Base-by-base conservation (phyloP, 2,797 vertebrate species). In the Hydrolagus colliei region DNA sequence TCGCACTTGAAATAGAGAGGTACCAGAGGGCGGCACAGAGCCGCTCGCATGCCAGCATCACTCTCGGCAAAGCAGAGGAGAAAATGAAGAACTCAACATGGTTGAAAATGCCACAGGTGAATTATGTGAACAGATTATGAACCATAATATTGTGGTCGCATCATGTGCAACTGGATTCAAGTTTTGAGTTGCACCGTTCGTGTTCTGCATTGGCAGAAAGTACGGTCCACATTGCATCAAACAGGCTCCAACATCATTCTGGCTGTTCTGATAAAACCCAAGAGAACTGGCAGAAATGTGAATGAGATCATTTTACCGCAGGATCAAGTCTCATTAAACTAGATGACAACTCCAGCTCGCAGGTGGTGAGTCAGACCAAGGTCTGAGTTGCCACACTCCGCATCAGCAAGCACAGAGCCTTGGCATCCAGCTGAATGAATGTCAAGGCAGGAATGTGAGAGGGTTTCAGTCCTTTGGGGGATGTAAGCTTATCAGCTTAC, bases 281-380 rank as follows among this genome's bases (percentile, higher is more conserved):
- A 63, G 65, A 84, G 79, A 18, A 71, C 20, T 67, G 65, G 6
- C 4, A 67, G 41, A 71, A 68, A 68, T 84, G 32, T 71, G 79
- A 84, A 84, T 84, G 65, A 84, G 79, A 71, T 84, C 65, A 84
- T 84, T 84, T 18, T 41, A 41, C 79, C 20, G n/a, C 52, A 68
- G 79, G 32, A 18, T 84, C 63, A 68, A 84, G 65, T 12, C 65
- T 84, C 79, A 84, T 71, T 84, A 41, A 52, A 71, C 12, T 35
- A n/a, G 16, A 71, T 52, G 79, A 84, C 79, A 84, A 63, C 65
- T 41, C 79, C 67, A 35, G 3, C 32, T 18, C 16, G n/a, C 20
- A 84, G 18, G 32, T 7, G 32, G 79, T 84, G 79, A 84, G 79
- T 84, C 79, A 84, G 32, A 63, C 65, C 65, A 13, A 67, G 18